A percentile compares a stretch with the other conserved stretches of the same genome.
Conservation (phyloP, 2,113 vertebrate species). For the Siniperca knerii region DNA sequence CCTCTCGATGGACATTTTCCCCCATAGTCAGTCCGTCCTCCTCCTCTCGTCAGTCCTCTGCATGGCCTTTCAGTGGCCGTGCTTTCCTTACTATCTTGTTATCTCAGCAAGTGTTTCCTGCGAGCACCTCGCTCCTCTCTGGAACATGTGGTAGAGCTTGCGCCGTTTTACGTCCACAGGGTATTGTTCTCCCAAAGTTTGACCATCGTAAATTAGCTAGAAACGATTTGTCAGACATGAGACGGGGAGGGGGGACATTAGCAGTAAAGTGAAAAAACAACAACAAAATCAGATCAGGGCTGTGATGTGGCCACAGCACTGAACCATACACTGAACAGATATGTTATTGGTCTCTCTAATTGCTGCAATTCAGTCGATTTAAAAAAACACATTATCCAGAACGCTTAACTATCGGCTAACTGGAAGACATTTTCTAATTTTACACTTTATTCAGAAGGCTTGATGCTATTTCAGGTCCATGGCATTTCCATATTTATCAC, state of each 20-base stretch:
- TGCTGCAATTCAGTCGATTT: slow-evolving; percentile 64
- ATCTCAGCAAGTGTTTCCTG: slow-evolving; percentile 86
- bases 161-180: slow-evolving; percentile 58
- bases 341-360: slow-evolving; percentile 67
- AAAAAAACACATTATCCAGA: slow-evolving; percentile 61
- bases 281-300: slow-evolving; percentile 62
- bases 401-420: slow-evolving; percentile 17
- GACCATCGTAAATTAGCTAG: slow-evolving; percentile 79
- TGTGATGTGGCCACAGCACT: slow-evolving; percentile 60
- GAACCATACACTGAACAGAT: slow-evolving; percentile 70
- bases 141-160: slow-evolving; percentile 72
- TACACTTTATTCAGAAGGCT: slow-evolving; percentile 34
- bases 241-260: slow-evolving; percentile 28
- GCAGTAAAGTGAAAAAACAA: slow-evolving; percentile 63
- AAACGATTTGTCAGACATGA: slow-evolving; percentile 81
- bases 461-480: slow-evolving; percentile 24
- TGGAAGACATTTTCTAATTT: slow-evolving; percentile 56
- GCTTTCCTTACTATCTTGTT: slow-evolving; percentile 84
- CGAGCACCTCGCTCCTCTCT: slow-evolving; percentile 75
- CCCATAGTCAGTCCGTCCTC: neutral
- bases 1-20: slow-evolving; percentile 36
- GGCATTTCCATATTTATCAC: slow-evolving; percentile 43
- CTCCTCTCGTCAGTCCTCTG: slow-evolving; percentile 39
- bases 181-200: slow-evolving; percentile 81
- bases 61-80: slow-evolving; percentile 70